Evolutionary conservation across 2,797 vertebrate genomes (phyloP).

Genomic region (Alosa sapidissima): DNA sequence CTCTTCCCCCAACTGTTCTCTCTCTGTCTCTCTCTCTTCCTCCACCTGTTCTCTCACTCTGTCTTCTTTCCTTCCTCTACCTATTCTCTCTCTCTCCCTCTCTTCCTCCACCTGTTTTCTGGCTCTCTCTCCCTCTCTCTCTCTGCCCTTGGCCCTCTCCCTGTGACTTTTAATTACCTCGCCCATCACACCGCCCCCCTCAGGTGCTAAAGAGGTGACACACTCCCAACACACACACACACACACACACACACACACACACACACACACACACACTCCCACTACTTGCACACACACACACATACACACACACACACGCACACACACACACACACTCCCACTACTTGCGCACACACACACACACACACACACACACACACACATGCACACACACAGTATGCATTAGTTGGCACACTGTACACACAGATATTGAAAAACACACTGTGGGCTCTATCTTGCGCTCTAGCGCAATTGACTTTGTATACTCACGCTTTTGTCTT

Average conservation of each 20-base stretch:
- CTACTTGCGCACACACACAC: background rate
- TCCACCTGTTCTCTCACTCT: background rate
- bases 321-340: background rate
- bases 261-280: constrained; percentile 26
- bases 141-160: background rate
- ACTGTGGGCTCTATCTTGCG: too few relatives aligned
- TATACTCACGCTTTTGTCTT: too few relatives aligned
- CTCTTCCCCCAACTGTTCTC: too few relatives aligned
- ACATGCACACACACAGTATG: constrained; percentile 18
- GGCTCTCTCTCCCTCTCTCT: background rate
- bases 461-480: too few relatives aligned
- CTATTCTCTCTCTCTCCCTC: background rate
- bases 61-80: too few relatives aligned
- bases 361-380: background rate
- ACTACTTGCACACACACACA: background rate
- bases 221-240: constrained; percentile 23
- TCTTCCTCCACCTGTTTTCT: too few relatives aligned
- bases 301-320: background rate
- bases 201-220: constrained; percentile 48
- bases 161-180: constrained; percentile 39
- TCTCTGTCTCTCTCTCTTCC: background rate
- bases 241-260: constrained; percentile 26
- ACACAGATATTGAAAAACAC: too few relatives aligned
- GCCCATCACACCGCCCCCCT: constrained; percentile 38
- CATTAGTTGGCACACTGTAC: too few relatives aligned